Percentiles rank a stretch among this genome's conserved stretches.
Conservation (phyloP, 2,888 invertebrate species). For the Himalopsyche kuldschensis region DNA sequence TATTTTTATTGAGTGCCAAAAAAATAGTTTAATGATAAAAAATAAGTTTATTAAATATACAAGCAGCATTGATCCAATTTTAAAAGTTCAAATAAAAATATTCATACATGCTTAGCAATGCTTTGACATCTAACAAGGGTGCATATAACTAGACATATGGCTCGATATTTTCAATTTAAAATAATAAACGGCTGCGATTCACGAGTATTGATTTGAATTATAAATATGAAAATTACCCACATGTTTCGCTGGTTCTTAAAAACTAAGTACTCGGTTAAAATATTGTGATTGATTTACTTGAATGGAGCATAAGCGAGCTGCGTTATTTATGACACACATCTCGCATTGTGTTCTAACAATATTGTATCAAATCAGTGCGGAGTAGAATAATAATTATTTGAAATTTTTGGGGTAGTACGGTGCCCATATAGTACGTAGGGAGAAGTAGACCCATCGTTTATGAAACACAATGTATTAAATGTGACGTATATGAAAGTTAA, state of each 20-base stretch:
- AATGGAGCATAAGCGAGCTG: slow-evolving; percentile 1
- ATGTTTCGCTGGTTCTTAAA: not conserved
- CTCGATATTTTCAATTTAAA: not conserved
- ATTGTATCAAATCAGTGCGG: slow-evolving; percentile 21
- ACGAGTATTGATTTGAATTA: not conserved
- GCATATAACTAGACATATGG: not conserved
- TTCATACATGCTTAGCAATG: too few species aligned
- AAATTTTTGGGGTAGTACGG: not conserved
- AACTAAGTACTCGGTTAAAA: not conserved
- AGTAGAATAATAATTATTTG: slow-evolving; percentile 20
- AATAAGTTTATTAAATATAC: too few species aligned
- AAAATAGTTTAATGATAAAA: too few species aligned
- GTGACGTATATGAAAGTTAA: slow-evolving; percentile 34
- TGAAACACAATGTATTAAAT: slow-evolving; percentile 32
- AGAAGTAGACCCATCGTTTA: slow-evolving; percentile 26
- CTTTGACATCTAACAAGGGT: not conserved
- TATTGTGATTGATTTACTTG: not conserved
- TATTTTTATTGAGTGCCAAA: too few species aligned
- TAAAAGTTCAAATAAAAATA: too few species aligned
- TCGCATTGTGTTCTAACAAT: slow-evolving; percentile 19
- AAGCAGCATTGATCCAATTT: too few species aligned
- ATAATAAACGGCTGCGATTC: not conserved
- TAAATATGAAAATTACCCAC: not conserved
- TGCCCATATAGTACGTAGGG: not conserved
- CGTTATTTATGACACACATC: slow-evolving; percentile 33